Evolutionary conservation across 2,888 invertebrate species (phyloP), one percentile per base, ranked within the genome.

Genomic region (Tigriopus californicus): DNA sequence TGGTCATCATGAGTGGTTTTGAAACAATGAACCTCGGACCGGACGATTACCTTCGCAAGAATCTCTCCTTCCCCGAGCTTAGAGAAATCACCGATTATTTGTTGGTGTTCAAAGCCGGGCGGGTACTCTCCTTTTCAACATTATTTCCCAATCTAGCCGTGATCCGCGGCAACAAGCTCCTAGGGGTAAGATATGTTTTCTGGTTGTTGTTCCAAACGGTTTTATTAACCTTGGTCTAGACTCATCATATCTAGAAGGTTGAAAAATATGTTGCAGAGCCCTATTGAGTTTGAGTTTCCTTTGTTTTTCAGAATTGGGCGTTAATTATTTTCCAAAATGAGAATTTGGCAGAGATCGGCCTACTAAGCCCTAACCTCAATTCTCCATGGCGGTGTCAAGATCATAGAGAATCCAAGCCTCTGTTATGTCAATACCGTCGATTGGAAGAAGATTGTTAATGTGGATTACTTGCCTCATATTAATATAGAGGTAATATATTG

Each of bases 111-210:
- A 76, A 84, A 22, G 49, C 49, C 13, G 5, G 22, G 2, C 15
- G 22, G 13, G 20, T 49, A 4, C 20, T 22, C 62, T 85, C 85
- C 65, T 74, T 97, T 64, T 81, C 83, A n/a, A 77, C 80, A 66
- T 74, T 97, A 57, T 94, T 98, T 71, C 97, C 97, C 52, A 94
- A 95, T 72, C 76, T 98, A 69, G 76, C 85, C 57, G 86, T 97
- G 61, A 92, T 98, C 65, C 81, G 95, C 24, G 97, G 97, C 44
- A 80, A 83, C 68, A 76, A 79, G 63, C 76, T 88, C 40, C 5
- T 56, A 41, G 22, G 13, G 49, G 49, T 49, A 49, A 15, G 20
- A 44, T 44, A 41, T 41, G 11, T 11, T 12, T 11, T 41, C 11
- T 13, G 11, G 11, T 41, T 13, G 13, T 12, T 41, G 41, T 12